Evolutionary conservation across 2,113 vertebrate species (phyloP).

Genomic region (Boulengerochromis microlepis): DNA sequence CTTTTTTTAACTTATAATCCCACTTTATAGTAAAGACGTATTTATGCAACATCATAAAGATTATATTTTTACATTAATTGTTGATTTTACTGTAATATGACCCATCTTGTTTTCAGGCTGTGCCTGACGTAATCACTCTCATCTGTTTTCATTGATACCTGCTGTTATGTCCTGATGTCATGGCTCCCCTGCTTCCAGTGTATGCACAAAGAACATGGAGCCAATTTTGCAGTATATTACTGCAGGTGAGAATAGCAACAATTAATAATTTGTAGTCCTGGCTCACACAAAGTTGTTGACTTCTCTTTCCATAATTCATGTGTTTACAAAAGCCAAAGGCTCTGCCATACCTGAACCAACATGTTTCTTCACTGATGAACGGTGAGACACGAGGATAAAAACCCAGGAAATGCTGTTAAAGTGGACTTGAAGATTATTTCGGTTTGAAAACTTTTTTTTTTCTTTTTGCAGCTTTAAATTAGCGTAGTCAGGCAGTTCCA

Average conservation of each 20-base stretch:
- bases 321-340: neutral
- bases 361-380: neutral
- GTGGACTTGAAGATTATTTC: neutral
- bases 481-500: neutral
- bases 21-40: neutral
- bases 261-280: neutral
- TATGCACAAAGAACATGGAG: neutral
- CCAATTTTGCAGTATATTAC: neutral
- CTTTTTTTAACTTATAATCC: neutral
- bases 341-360: neutral
- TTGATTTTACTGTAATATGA: neutral
- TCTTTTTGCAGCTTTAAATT: neutral
- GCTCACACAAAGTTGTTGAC: neutral
- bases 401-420: neutral
- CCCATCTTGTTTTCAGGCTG: neutral
- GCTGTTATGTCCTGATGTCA: neutral
- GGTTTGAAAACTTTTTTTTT: neutral
- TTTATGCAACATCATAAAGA: neutral
- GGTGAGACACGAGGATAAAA: neutral
- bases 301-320: neutral
- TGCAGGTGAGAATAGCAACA: neutral
- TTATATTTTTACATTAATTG: neutral
- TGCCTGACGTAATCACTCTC: neutral
- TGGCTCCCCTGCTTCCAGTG: neutral
- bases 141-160: neutral